Base-by-base conservation (phyloP, 2,888 invertebrate species). In the Erebia epiphron region DNA sequence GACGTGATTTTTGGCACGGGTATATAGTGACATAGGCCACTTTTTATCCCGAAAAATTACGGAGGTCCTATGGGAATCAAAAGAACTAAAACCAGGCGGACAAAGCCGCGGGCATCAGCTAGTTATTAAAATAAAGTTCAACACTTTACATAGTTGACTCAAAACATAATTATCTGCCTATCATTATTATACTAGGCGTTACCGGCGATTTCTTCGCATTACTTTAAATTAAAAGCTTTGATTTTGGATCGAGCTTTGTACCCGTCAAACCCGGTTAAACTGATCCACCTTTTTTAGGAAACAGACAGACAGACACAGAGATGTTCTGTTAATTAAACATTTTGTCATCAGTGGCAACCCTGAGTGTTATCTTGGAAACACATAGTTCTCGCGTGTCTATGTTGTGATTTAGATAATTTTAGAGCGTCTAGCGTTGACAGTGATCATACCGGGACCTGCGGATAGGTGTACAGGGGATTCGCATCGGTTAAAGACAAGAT, bases 321-420 rank as follows among this genome's bases (percentile, higher is more conserved):
- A 35, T 35, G 7, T 35, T 35, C 35, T 35, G 35, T 46, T 11
- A 46, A 49, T 49, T 5, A 49, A 49, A 4, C 14, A 4, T n/a
- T 5, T n/a, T n/a, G n/a, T 7, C n/a, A 1, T 50, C 26, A 16
- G 60, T 60, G 46, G 11, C 46, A 62, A 21, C 61, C 61, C 61
- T 62, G 14, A 11, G 35, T 14, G 54, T 74, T 75, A 76, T 75
- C 76, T 60, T 68, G 66, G 76, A 76, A 79, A 78, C 86, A 85
- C 79, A 76, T 73, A n/a, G 11, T 74, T 77, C 78, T 79, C 77
- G 82, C 86, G 84, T 87, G 86, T 69, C 68, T 71, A 74, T 76
- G 75, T 74, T 74, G 80, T 86, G 88, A 86, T 82, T 79, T 73
- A 75, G 82, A 86, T 85, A 78, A 81, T 68, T 35, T 35, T 16